Evolutionary conservation across 2,797 vertebrate genomes (phyloP).

Genomic region (Danionella dracula): DNA sequence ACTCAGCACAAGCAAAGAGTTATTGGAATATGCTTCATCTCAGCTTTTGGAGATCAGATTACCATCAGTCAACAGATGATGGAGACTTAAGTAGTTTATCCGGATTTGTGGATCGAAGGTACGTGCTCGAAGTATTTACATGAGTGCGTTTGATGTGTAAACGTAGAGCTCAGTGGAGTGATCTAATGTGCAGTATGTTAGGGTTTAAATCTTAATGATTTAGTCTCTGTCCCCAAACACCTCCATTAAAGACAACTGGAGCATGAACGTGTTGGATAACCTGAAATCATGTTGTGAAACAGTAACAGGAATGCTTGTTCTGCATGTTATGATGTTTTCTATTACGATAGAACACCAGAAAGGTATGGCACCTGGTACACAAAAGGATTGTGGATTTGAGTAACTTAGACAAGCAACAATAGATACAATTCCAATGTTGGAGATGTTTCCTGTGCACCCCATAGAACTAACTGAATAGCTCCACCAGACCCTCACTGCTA

Average conservation of each 20-base stretch:
- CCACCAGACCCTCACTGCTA: no score
- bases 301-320: background rate
- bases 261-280: background rate
- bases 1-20: background rate
- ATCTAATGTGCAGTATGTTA: background rate
- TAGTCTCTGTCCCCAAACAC: background rate
- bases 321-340: no score
- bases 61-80: background rate
- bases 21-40: background rate
- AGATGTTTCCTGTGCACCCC: no score
- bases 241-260: constrained; percentile 11
- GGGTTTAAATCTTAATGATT: background rate
- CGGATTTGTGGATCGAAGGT: background rate
- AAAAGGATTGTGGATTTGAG: no score
- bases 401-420: no score
- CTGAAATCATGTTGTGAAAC: background rate
- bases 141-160: background rate
- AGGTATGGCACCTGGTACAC: no score
- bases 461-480: no score
- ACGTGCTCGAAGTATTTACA: background rate
- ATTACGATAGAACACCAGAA: no score
- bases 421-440: no score
- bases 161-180: background rate
- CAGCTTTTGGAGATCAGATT: background rate
- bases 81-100: background rate